Evolutionary conservation across 2,888 invertebrate species (phyloP).

Genomic region (Phorcus lineatus): DNA sequence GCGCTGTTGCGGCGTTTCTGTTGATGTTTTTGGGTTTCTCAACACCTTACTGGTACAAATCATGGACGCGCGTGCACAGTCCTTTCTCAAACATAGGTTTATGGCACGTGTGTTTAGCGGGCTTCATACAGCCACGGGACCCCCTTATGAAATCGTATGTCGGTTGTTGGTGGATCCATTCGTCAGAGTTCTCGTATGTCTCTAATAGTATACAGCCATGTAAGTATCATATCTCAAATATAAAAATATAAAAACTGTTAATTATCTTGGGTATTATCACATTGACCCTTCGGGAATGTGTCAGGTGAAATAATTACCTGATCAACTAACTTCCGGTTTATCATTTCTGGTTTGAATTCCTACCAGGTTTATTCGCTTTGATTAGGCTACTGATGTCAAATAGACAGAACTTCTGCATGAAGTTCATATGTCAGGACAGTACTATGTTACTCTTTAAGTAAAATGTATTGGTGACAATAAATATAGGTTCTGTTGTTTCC

Average conservation of each 20-base stretch:
- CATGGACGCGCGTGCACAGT: constrained; percentile 69
- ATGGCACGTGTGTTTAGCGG: constrained; percentile 68
- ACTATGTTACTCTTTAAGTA: too few relatives aligned
- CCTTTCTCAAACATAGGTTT: constrained; percentile 66
- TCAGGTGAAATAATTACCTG: neutral
- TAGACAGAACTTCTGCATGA: too few relatives aligned
- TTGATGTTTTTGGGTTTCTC: constrained; percentile 63
- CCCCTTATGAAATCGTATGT: constrained; percentile 65
- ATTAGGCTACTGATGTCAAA: too few relatives aligned
- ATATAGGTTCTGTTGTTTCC: too few relatives aligned
- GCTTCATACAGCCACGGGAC: constrained; percentile 65
- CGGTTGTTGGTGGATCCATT: constrained; percentile 72
- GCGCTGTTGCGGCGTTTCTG: constrained; percentile 52
- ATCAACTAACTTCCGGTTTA: neutral
- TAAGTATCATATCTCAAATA: constrained; percentile 40
- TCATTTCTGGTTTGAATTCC: neutral
- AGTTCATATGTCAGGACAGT: too few relatives aligned
- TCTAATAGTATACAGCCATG: constrained; percentile 62
- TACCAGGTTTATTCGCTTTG: too few relatives aligned
- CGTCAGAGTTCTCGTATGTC: constrained; percentile 61
- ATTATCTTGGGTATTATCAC: too few relatives aligned
- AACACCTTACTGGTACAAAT: constrained; percentile 68
- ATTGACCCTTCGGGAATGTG: neutral
- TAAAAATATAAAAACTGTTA: too few relatives aligned
- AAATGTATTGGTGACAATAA: too few relatives aligned